Evolutionary conservation across 2,113 vertebrate genomes (phyloP), one percentile per base, ranked within the genome.

Genomic region (Fulica atra): DNA sequence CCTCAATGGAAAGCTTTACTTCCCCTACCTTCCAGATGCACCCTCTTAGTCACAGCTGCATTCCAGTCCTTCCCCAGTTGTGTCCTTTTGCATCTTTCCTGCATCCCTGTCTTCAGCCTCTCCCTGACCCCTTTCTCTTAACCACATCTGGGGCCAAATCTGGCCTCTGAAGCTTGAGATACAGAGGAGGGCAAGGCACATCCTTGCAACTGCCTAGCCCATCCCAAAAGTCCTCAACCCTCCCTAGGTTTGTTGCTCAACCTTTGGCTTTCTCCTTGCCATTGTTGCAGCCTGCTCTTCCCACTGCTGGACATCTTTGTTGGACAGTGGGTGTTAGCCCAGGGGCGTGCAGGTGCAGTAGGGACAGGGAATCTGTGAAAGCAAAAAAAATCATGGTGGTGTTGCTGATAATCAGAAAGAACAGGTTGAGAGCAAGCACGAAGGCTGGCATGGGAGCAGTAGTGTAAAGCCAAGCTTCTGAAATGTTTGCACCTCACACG

Each of bases 311-410:
- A 38, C 0, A 1, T 59, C 59, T 53, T 93, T 78, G 29, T 40
- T 61, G 64, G 70, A 51, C 2, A 5, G 19, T 7, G 11, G 31
- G 51, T 9, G 85, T 70, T 74, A 88, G 44, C 36, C 8, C 51
- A 44, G 83, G 36, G 33, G 60, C 19, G 77, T 87, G 80, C 97
- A 97, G 96, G 93, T 95, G 97, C 70, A 11, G 50, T 9, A 63
- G 26, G 83, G 68, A 28, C 40, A 48, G 42, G 53, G 69, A 91
- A 70, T 44, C 60, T 2, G 57, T 4, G 0, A 57, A 51, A 18
- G 57, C 51, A 60, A 63, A 81, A 84, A 20, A 31, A 40, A 17
- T n/a, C 21, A 42, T 4, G 16, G 17, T 31, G 48, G 24, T 53
- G 44, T 68, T 20, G 38, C 54, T 88, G 72, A 40, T 59, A 64